Conservation (phyloP, 1,140 invertebrate species). For the Theocolax elegans region DNA sequence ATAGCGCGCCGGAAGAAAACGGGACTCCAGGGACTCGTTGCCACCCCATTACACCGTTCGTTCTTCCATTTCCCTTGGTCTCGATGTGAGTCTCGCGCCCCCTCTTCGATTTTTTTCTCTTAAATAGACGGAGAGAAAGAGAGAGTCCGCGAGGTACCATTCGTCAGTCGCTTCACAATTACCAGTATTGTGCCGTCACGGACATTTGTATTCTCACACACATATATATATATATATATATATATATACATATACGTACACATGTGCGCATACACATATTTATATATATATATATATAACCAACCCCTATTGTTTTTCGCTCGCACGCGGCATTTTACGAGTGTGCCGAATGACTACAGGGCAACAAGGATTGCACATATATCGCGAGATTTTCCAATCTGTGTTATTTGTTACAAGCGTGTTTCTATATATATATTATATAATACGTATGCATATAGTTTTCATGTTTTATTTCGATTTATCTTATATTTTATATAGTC, state of each 20-base stretch:
- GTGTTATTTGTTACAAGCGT: too few species aligned
- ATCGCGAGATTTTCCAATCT: too few species aligned
- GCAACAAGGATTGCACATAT: too few species aligned
- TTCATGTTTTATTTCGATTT: too few species aligned
- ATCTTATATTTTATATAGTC: too few species aligned
- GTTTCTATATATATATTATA: too few species aligned
- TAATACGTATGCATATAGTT: too few species aligned
- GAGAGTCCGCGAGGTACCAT: conserved; percentile 57
- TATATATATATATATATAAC: too few species aligned
- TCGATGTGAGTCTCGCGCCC: neutral
- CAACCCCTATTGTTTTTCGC: neutral
- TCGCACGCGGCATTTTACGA: neutral
- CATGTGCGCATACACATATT: too few species aligned
- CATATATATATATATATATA: too few species aligned
- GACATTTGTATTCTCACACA: conserved; percentile 53
- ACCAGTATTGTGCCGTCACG: conserved; percentile 51
- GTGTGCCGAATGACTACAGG: too few species aligned
- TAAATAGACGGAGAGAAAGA: conserved; percentile 39
- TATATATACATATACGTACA: too few species aligned
- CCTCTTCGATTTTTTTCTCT: conserved; percentile 32
- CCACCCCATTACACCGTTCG: conserved; percentile 64
- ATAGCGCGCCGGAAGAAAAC: conserved; percentile 50
- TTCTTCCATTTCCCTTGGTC: conserved; percentile 49
- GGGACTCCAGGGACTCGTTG: conserved; percentile 65
- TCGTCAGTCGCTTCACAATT: conserved; percentile 59